Percentiles rank a stretch among this genome's conserved stretches.
These are phyloP conservation scores for Dendrolimus kikuchii DNA, from an alignment of 1,140 invertebrate species.

Conservation along the genomic window DNA sequence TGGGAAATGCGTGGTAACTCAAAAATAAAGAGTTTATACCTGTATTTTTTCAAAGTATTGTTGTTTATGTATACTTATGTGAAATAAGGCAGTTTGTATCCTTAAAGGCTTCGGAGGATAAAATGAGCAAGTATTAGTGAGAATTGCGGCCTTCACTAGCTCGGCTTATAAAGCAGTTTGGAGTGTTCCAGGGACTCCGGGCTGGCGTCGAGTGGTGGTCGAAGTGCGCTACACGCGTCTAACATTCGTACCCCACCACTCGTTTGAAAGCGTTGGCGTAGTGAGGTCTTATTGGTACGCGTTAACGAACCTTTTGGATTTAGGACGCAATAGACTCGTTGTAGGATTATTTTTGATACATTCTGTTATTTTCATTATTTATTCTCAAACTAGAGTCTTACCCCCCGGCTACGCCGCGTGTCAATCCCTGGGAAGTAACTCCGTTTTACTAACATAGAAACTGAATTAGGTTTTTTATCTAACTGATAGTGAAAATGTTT, in stretches of 20 bases:
- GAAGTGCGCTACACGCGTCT: slow-evolving; percentile 15
- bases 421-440: too few species aligned
- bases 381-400: too few species aligned
- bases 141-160: slow-evolving; percentile 14
- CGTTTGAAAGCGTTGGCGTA: slow-evolving; percentile 4
- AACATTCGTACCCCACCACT: slow-evolving; percentile 7
- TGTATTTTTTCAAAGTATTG: too few species aligned
- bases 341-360: too few species aligned
- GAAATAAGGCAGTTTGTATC: background rate
- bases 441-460: too few species aligned
- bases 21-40: too few species aligned
- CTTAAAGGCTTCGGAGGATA: slow-evolving; percentile 16
- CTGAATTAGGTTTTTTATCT: too few species aligned
- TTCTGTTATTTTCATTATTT: too few species aligned
- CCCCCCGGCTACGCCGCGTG: too few species aligned
- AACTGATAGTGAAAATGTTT: too few species aligned
- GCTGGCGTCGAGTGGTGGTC: slow-evolving; percentile 16
- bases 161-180: slow-evolving; percentile 30
- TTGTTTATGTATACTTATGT: too few species aligned
- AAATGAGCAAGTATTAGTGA: slow-evolving; percentile 17
- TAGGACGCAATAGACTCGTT: background rate
- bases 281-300: slow-evolving; percentile 2
- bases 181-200: slow-evolving; percentile 19
- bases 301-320: slow-evolving; percentile 3
- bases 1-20: too few species aligned